Evolutionary conservation across 2,888 invertebrate genomes (phyloP).

Genomic region (Amphiduros pacificus): DNA sequence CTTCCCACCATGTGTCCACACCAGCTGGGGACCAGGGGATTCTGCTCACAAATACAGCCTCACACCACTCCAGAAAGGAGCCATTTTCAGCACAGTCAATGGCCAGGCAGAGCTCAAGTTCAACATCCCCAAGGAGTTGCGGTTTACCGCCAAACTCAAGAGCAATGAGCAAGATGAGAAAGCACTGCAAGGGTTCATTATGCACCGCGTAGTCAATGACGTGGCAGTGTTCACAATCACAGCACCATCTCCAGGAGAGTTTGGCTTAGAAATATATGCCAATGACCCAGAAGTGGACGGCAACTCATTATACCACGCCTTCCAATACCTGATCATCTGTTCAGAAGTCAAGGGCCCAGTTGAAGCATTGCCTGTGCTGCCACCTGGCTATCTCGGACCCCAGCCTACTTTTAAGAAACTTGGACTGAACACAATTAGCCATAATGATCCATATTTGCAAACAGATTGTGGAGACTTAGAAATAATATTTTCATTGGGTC

Average conservation of each 20-base stretch:
- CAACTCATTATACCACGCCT: constrained; percentile 55
- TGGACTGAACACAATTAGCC: constrained; percentile 47
- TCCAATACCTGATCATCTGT: constrained; percentile 56
- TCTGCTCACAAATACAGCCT: constrained; percentile 53
- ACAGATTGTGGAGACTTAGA: constrained; percentile 47
- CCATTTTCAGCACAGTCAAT: constrained; percentile 51
- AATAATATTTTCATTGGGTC: constrained; percentile 41
- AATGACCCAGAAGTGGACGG: constrained; percentile 57
- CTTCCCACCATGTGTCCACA: constrained; percentile 58
- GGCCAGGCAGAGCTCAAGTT: constrained; percentile 57
- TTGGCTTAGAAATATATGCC: constrained; percentile 57
- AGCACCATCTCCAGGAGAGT: constrained; percentile 54
- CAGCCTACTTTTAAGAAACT: constrained; percentile 56
- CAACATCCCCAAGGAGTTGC: constrained; percentile 48
- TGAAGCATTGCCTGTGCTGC: constrained; percentile 52
- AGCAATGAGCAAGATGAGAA: constrained; percentile 48
- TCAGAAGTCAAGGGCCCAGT: constrained; percentile 50
- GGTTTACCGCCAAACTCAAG: constrained; percentile 59
- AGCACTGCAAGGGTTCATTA: constrained; percentile 53
- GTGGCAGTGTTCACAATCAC: constrained; percentile 57
- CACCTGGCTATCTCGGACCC: constrained; percentile 57
- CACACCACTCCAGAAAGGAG: constrained; percentile 52
- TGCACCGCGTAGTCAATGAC: constrained; percentile 55
- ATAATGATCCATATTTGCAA: constrained; percentile 56
- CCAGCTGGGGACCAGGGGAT: constrained; percentile 57